Conservation (phyloP, 2,888 invertebrate species). For the Steinernema scapterisci region DNA sequence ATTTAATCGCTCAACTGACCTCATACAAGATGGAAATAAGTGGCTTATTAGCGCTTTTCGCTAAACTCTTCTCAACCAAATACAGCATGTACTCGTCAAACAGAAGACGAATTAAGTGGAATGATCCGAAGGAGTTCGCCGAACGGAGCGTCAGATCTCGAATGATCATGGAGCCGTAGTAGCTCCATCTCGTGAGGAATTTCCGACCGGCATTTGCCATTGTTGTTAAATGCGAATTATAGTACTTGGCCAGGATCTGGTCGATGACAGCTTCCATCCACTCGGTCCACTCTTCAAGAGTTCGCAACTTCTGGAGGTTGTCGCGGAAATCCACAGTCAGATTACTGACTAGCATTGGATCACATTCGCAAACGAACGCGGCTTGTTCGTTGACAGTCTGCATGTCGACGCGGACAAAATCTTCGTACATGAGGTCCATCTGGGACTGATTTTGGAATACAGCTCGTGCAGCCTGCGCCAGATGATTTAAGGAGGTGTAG, state of each 20-base stretch:
- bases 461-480: conserved; percentile 91
- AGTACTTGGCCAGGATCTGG: conserved; percentile 82
- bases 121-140: conserved; percentile 97
- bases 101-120: conserved; percentile 92
- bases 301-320: conserved; percentile 77
- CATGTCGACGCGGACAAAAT: conserved; percentile 88
- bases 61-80: conserved; percentile 93
- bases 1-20: not conserved
- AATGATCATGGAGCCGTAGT: conserved; percentile 92
- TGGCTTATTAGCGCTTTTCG: conserved; percentile 84
- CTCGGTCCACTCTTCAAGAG: conserved; percentile 93
- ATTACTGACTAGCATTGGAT: conserved; percentile 77
- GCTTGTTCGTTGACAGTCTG: conserved; percentile 89
- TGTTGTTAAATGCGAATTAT: conserved; percentile 72
- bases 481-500: conserved; percentile 94
- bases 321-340: conserved; percentile 49
- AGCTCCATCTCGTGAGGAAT: conserved; percentile 96
- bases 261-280: conserved; percentile 95
- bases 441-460: conserved; percentile 92
- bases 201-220: conserved; percentile 85
- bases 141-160: conserved; percentile 92
- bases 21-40: conserved; percentile 87
- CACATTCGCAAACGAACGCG: conserved; percentile 96
- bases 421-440: conserved; percentile 93
- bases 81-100: conserved; percentile 99